phyloP scores from a whole-genome alignment of 2,888 invertebrate species.

The Suillia variegata region DNA sequence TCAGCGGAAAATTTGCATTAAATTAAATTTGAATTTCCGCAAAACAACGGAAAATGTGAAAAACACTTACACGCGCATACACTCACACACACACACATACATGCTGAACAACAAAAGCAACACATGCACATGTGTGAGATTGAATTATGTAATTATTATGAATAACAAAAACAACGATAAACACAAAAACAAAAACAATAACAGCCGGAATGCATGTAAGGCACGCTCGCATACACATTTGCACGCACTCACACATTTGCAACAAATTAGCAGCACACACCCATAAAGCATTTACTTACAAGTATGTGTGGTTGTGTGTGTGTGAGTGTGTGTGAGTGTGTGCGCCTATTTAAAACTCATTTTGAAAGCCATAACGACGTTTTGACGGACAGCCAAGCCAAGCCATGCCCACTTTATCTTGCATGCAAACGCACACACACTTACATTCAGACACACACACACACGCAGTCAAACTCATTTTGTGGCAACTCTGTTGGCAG shows the following conservation, averaged over 20 bases:
- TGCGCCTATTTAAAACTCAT: background rate
- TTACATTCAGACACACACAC: background rate
- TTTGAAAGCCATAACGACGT: background rate
- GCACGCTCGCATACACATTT: too few relatives aligned
- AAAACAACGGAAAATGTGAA: too few relatives aligned
- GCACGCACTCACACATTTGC: background rate
- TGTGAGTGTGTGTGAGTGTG: background rate
- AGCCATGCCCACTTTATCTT: background rate
- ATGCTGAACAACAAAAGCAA: background rate
- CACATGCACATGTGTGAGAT: constrained; percentile 3
- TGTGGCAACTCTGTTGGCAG: background rate
- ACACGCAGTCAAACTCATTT: too few relatives aligned
- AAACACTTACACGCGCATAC: too few relatives aligned
- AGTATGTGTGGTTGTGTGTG: background rate
- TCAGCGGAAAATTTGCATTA: constrained; percentile 4
- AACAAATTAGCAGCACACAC: background rate
- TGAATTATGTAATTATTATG: background rate
- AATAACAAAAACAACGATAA: background rate
- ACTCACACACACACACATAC: background rate
- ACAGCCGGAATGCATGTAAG: too few relatives aligned
- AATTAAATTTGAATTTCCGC: background rate
- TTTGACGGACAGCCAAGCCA: background rate
- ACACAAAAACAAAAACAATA: background rate
- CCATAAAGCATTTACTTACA: background rate
- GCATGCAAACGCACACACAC: background rate